Conservation (phyloP, 2,888 invertebrate genomes). For the Laspeyria flexula region DNA sequence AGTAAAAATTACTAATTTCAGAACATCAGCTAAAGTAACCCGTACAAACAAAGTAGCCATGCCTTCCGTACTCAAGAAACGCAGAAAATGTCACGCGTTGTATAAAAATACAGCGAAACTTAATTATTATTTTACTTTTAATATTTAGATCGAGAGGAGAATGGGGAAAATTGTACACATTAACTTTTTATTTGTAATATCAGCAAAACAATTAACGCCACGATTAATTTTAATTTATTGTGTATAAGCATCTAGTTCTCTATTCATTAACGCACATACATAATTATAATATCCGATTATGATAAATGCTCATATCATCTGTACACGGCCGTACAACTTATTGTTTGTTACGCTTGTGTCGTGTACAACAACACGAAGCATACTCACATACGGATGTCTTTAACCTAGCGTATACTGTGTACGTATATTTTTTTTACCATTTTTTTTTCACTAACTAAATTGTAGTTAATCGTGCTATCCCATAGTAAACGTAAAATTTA, state of each 20-base stretch:
- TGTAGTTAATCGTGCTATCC: constrained; percentile 68
- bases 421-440: constrained; percentile 76
- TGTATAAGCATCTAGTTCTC: constrained; percentile 78
- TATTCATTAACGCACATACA: constrained; percentile 77
- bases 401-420: constrained; percentile 84
- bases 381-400: constrained; percentile 59
- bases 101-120: constrained; percentile 78
- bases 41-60: not conserved
- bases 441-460: constrained; percentile 75
- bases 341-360: constrained; percentile 37
- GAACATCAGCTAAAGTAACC: not conserved
- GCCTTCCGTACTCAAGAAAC: constrained; percentile 22
- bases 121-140: constrained; percentile 57
- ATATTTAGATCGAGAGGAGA: constrained; percentile 58
- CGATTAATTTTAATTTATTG: constrained; percentile 60
- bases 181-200: constrained; percentile 41
- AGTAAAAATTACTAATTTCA: not conserved
- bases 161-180: constrained; percentile 54
- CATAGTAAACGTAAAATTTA: constrained; percentile 65
- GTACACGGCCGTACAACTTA: constrained; percentile 38
- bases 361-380: too few relatives aligned
- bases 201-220: constrained; percentile 64
- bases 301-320: constrained; percentile 38
- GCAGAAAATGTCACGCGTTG: constrained; percentile 42
- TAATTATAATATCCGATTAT: constrained; percentile 60